These are phyloP conservation scores for Spondyliosoma cantharus DNA, from an alignment of 2,797 vertebrate species.

Conservation along the genomic window DNA sequence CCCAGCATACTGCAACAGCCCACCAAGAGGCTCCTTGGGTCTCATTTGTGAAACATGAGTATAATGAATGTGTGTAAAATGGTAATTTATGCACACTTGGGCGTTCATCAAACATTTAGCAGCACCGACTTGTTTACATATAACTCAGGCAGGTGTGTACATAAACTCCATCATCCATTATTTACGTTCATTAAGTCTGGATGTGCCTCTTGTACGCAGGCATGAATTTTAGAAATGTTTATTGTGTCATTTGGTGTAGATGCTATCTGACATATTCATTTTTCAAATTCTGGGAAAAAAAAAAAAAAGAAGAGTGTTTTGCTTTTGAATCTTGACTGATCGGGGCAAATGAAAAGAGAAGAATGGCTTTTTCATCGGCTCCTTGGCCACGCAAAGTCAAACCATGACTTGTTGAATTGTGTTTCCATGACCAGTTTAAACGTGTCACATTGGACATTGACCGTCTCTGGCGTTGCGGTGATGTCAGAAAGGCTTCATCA, in stretches of 20 bases:
- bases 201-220: not conserved
- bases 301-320: not conserved
- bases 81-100: constrained; percentile 46
- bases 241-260: not conserved
- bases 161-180: constrained; percentile 34
- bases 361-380: too few species aligned
- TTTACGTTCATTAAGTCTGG: not conserved
- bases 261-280: not conserved
- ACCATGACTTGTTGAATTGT: too few species aligned
- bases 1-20: not conserved
- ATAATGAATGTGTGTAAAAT: constrained; percentile 33
- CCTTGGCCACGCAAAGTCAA: too few species aligned
- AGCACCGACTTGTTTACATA: constrained; percentile 36
- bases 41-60: constrained; percentile 33
- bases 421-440: too few species aligned
- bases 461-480: too few species aligned
- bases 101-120: constrained; percentile 46
- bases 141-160: constrained; percentile 23
- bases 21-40: not conserved
- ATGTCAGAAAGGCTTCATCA: too few species aligned
- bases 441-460: too few species aligned
- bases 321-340: constrained; percentile 6
- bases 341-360: not conserved
- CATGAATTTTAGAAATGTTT: not conserved
- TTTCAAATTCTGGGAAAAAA: not conserved